A percentile compares a stretch with the other conserved stretches of the same genome.
Evolutionary conservation across 1,140 invertebrate genomes (phyloP).

Genomic region (Bombus confusus): DNA sequence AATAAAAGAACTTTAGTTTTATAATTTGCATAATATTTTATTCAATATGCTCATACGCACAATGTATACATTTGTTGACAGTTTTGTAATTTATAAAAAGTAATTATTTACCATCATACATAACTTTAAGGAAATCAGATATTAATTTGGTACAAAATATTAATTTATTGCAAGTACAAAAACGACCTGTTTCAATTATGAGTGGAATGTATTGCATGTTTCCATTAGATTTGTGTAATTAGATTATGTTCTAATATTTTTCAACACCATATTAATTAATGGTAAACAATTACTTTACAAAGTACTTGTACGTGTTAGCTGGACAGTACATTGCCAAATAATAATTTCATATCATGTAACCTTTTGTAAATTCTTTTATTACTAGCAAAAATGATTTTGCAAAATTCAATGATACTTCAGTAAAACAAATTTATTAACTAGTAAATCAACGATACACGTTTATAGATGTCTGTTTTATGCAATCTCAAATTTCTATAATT

Average conservation of each 20-base stretch:
- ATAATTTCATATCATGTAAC: conserved; percentile 30
- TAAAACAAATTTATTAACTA: conserved; percentile 59
- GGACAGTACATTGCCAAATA: conserved; percentile 58
- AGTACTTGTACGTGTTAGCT: conserved; percentile 66
- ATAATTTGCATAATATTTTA: conserved; percentile 67
- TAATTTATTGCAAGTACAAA: conserved; percentile 28
- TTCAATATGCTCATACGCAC: conserved; percentile 65
- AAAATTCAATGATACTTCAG: conserved; percentile 23
- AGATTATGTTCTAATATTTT: conserved; percentile 7
- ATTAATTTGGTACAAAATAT: conserved; percentile 30
- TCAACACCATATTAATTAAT: conserved; percentile 46
- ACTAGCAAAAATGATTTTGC: conserved; percentile 17
- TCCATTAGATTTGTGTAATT: conserved; percentile 22
- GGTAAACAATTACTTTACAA: conserved; percentile 70
- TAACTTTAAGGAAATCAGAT: conserved; percentile 44
- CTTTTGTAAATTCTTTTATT: conserved; percentile 15
- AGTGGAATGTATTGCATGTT: not conserved
- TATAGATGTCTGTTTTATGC: conserved; percentile 41
- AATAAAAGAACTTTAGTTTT: conserved; percentile 14
- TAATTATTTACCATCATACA: conserved; percentile 68
- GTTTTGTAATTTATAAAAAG: conserved; percentile 67
- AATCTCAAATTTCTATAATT: conserved; percentile 28
- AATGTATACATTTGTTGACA: conserved; percentile 67
- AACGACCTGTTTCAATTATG: not conserved
- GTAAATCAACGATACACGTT: conserved; percentile 45